Evolutionary conservation across 2,888 invertebrate species (phyloP).

Genomic region (Nomada ferruginata): DNA sequence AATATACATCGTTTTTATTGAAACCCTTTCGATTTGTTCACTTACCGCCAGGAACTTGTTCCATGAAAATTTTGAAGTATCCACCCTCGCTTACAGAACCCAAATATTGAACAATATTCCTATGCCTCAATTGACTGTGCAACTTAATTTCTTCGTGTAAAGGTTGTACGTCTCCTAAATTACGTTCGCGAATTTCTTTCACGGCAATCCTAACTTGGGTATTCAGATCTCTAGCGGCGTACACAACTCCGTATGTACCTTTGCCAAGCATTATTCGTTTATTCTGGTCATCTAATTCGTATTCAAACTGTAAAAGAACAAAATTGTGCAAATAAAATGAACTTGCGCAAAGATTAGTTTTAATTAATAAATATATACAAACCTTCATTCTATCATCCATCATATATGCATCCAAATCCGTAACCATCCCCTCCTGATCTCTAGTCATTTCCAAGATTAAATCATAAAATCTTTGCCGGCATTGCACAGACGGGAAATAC

Average conservation of each 20-base stretch:
- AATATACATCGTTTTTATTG: background rate
- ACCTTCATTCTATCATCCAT: slow-evolving; percentile 91
- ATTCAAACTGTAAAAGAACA: slow-evolving; percentile 90
- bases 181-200: slow-evolving; percentile 98
- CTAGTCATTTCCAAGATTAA: slow-evolving; percentile 94
- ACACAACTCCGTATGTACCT: slow-evolving; percentile 98
- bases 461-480: slow-evolving; percentile 93
- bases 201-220: slow-evolving; percentile 98
- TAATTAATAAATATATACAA: background rate
- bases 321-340: slow-evolving; percentile 1
- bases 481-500: slow-evolving; percentile 95
- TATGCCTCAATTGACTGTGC: slow-evolving; percentile 96
- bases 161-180: slow-evolving; percentile 98
- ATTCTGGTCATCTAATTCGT: slow-evolving; percentile 96
- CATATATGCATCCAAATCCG: slow-evolving; percentile 90
- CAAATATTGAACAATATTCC: slow-evolving; percentile 98
- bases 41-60: slow-evolving; percentile 96
- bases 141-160: slow-evolving; percentile 99
- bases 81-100: slow-evolving; percentile 98
- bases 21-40: background rate
- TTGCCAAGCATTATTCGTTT: slow-evolving; percentile 95
- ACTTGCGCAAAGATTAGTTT: background rate
- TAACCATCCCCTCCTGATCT: slow-evolving; percentile 92
- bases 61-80: slow-evolving; percentile 99
- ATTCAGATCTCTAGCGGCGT: slow-evolving; percentile 96